These are phyloP conservation scores for Camponotus fellah DNA, from an alignment of 2,888 invertebrate genomes.

Conservation along the genomic window DNA sequence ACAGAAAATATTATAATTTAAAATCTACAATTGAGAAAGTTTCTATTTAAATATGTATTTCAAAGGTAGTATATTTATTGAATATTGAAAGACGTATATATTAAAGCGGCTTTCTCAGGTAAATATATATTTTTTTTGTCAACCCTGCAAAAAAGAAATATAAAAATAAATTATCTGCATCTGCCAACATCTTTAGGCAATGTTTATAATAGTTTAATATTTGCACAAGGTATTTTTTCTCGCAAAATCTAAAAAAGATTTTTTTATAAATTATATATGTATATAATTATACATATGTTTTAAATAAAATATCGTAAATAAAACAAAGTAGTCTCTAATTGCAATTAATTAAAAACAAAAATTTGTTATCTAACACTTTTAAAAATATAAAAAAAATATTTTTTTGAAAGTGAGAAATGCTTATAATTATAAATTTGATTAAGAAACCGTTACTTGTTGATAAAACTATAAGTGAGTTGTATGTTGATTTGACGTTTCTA, in stretches of 20 bases:
- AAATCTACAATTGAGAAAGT: neutral
- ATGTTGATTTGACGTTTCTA: neutral
- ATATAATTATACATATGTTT: neutral
- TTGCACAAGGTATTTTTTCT: neutral
- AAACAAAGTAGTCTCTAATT: too few species aligned
- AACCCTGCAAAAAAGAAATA: slow-evolving; percentile 81
- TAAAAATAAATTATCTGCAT: neutral
- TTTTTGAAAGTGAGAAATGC: neutral
- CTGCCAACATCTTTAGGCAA: neutral
- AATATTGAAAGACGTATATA: slow-evolving; percentile 14
- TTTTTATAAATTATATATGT: neutral
- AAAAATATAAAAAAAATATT: neutral
- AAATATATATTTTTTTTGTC: slow-evolving; percentile 40
- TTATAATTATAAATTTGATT: neutral
- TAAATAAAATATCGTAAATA: neutral
- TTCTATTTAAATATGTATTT: neutral
- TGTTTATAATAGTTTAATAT: neutral
- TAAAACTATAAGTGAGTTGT: neutral
- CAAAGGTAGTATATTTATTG: neutral
- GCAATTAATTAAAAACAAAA: neutral
- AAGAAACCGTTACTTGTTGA: neutral
- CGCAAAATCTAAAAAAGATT: neutral
- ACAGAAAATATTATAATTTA: neutral
- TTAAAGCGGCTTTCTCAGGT: slow-evolving; percentile 64
- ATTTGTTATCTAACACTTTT: neutral